phyloP scores from a whole-genome alignment of 2,888 invertebrate species.

The Beris morrisii region DNA sequence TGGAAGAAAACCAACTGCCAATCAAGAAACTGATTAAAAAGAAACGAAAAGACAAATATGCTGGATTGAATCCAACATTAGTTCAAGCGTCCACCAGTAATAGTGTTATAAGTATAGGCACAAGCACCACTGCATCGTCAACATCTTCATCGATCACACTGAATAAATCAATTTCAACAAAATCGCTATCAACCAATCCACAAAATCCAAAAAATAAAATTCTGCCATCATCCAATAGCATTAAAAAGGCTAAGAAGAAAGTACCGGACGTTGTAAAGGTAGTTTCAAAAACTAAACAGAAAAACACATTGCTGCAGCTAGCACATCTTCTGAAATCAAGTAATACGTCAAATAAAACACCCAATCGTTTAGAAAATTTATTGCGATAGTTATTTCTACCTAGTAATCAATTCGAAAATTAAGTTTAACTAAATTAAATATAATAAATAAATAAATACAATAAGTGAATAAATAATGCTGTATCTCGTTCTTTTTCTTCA shows the following conservation, averaged over 20 bases:
- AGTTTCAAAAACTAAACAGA: conserved; percentile 36
- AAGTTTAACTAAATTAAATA: not conserved
- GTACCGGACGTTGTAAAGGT: not conserved
- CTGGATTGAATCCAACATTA: conserved; percentile 23
- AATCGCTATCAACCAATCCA: not conserved
- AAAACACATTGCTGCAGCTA: conserved; percentile 35
- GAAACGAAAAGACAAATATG: conserved; percentile 46
- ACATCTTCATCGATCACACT: not conserved
- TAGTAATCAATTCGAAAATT: conserved; percentile 9
- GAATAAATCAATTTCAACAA: not conserved
- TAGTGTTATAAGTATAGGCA: not conserved
- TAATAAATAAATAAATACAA: not conserved
- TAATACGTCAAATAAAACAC: conserved; percentile 7
- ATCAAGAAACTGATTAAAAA: conserved; percentile 43
- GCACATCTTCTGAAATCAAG: conserved; percentile 32
- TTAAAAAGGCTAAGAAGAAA: conserved; percentile 22
- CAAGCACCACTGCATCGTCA: not conserved
- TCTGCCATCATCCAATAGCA: conserved; percentile 3
- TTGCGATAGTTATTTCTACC: conserved; percentile 33
- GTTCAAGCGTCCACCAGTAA: conserved; percentile 2
- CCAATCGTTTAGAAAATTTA: conserved; percentile 38
- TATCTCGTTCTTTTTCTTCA: not conserved
- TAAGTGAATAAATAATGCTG: not conserved
- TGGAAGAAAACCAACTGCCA: not conserved
- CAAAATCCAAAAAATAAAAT: conserved; percentile 4